Base-by-base conservation (phyloP, 2,797 vertebrate species). In the Champsocephalus esox region DNA sequence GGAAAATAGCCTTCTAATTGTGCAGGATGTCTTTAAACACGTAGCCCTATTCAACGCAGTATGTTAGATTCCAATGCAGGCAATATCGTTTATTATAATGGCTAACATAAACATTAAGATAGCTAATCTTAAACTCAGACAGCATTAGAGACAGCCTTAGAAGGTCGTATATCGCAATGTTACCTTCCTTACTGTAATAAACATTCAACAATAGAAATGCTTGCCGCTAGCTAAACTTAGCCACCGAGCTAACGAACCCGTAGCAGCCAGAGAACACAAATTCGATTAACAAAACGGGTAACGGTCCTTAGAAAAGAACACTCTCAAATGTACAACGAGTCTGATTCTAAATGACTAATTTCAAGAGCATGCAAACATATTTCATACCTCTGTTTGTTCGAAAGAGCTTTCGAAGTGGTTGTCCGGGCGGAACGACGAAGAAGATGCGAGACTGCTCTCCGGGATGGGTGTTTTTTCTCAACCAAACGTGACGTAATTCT, bases 401-500 rank as follows among this genome's bases (percentile, higher is more conserved):
- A 67, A 67, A 49, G 50, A 70, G 66, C 65, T 52, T 13, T 45
- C 9, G 51, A 63, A 34, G 13, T 13, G 16, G 11, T 50, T 71
- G 14, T 66, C 21, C 65, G 21, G 32, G 56, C 50, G 50, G 63
- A 50, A 86, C 82, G 73, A 81, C 84, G 83, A 41, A 58, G 85
- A 64, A 70, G 87, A 73, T 70, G 66, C 54, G 61, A 8, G 38
- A 46, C 74, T 68, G 34, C 72, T 69, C 56, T n/a, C 45, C 16
- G 32, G 45, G 58, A 70, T 45, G 78, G 67, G 16, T 76, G 54
- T 72, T 51, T 48, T 46, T 24, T 24, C 50, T 11, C 6, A 0
- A n/a, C n/a, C 8, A 12, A 19, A 0, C 5, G 75, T 90, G 89
- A 91, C 89, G 89, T 88, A 38, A 86, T 79, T 52, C 12, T 74